Evolutionary conservation across 2,888 invertebrate genomes (phyloP).

Genomic region (Epinotia nisella): DNA sequence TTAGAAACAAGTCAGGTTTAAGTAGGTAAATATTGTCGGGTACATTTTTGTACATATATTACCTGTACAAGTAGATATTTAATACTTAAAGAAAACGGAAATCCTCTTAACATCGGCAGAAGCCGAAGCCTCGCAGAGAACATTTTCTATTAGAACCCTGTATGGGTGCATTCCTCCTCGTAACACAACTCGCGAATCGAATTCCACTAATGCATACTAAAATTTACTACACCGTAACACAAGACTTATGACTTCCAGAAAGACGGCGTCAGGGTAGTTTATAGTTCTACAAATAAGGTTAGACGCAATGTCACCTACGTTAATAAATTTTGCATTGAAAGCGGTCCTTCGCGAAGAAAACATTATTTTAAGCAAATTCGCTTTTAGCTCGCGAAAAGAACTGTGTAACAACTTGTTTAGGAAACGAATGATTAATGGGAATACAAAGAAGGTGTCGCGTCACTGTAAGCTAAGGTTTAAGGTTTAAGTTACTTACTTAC

Average conservation of each 20-base stretch:
- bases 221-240: slow-evolving; percentile 63
- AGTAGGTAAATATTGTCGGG: not conserved
- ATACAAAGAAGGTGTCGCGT: slow-evolving; percentile 41
- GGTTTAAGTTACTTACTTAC: not conserved
- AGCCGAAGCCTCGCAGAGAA: slow-evolving; percentile 23
- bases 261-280: slow-evolving; percentile 53
- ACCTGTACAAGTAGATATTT: slow-evolving; percentile 4
- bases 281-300: slow-evolving; percentile 43
- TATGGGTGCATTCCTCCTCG: slow-evolving; percentile 49
- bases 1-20: not conserved
- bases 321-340: slow-evolving; percentile 13
- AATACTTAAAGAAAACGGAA: slow-evolving; percentile 26
- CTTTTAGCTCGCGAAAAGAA: not conserved
- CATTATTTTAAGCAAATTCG: slow-evolving; percentile 8
- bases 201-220: slow-evolving; percentile 59
- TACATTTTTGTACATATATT: not conserved
- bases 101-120: slow-evolving; percentile 31
- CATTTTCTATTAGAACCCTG: slow-evolving; percentile 22
- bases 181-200: slow-evolving; percentile 56
- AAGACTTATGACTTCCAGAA: slow-evolving; percentile 63
- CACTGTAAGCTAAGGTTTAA: slow-evolving; percentile 4
- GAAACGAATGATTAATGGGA: slow-evolving; percentile 33
- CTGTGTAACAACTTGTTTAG: slow-evolving; percentile 18
- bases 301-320: slow-evolving; percentile 22
- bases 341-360: not conserved